Evolutionary conservation across 1,140 invertebrate species (phyloP).

Genomic region (Choristoneura fumiferana): DNA sequence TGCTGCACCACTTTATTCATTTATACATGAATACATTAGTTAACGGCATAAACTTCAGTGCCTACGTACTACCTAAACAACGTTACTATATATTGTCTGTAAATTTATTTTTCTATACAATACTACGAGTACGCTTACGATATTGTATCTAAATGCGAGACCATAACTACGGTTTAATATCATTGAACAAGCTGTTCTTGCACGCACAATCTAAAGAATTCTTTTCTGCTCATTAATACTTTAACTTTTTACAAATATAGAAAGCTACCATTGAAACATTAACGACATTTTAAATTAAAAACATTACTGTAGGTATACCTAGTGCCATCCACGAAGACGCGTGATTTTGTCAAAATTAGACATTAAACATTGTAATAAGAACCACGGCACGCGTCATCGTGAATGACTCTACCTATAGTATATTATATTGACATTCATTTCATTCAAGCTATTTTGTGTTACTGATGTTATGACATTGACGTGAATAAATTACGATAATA

Average conservation of each 20-base stretch:
- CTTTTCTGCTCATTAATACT: neutral
- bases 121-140: constrained; percentile 57
- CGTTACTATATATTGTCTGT: constrained; percentile 70
- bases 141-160: constrained; percentile 17
- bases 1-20: constrained; percentile 65
- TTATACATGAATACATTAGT: constrained; percentile 71
- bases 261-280: constrained; percentile 26
- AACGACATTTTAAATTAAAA: neutral
- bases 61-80: constrained; percentile 76
- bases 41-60: constrained; percentile 76
- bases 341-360: no score
- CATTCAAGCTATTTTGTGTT: neutral
- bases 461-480: neutral
- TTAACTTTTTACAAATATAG: constrained; percentile 31
- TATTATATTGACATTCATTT: constrained; percentile 15
- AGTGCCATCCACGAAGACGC: no score
- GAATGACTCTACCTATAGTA: no score
- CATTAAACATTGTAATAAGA: no score
- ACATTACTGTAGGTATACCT: no score
- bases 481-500: no score
- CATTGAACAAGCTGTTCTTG: constrained; percentile 3
- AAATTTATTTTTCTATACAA: constrained; percentile 61
- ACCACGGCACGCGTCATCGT: no score
- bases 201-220: neutral
- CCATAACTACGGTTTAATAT: neutral